Conservation (phyloP, 2,113 vertebrate genomes). For the Vulpes lagopus region DNA sequence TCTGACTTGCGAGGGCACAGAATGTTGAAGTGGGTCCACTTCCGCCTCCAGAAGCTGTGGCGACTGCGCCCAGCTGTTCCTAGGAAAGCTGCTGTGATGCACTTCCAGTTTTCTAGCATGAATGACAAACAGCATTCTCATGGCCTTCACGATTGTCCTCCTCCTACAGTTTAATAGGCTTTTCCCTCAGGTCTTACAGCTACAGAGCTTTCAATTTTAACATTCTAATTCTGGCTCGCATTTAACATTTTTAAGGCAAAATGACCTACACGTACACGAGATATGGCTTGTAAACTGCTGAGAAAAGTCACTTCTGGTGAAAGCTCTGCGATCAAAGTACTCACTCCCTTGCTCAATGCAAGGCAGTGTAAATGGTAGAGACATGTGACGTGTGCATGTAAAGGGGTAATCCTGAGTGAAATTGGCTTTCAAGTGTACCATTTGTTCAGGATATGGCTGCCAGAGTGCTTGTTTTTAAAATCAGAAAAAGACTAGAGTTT, state of each 20-base stretch:
- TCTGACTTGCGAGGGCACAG: neutral
- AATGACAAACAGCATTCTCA: slow-evolving; percentile 55
- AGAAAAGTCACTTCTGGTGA: slow-evolving; percentile 61
- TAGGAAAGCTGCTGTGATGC: neutral
- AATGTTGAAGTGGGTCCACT: neutral
- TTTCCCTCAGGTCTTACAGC: neutral
- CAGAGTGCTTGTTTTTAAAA: neutral
- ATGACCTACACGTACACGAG: slow-evolving; percentile 60
- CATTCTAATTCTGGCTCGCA: slow-evolving; percentile 61
- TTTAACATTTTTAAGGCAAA: slow-evolving; percentile 70
- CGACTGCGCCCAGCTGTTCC: neutral
- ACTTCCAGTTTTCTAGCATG: neutral
- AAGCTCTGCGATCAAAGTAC: neutral
- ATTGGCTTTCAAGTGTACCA: neutral
- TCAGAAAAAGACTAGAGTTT: slow-evolving; percentile 21
- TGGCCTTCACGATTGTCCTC: neutral
- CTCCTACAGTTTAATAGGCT: slow-evolving; percentile 20
- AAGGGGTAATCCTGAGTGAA: neutral
- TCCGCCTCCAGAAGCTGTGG: neutral
- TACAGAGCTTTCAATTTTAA: slow-evolving; percentile 31
- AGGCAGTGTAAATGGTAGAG: neutral
- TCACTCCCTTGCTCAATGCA: neutral
- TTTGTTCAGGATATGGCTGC: neutral
- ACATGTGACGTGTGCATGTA: neutral
- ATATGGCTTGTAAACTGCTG: slow-evolving; percentile 59